phyloP scores from a whole-genome alignment of 1,140 invertebrate genomes.

The Alviniconcha marisindica region DNA sequence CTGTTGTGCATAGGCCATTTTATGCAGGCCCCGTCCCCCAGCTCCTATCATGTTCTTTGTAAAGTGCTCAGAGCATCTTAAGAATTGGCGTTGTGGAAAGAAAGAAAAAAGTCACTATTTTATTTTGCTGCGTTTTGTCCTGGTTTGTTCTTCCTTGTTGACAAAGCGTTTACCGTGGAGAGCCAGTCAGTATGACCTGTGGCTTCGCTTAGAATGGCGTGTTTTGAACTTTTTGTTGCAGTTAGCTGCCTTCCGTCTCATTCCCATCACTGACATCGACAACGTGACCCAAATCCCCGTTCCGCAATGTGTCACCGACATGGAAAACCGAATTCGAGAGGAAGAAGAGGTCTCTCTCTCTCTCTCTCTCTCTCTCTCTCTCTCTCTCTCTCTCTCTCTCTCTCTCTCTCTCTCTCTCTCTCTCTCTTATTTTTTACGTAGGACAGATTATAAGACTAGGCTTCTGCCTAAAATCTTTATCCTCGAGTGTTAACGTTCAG shows the following conservation, averaged over 20 bases:
- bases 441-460: neutral
- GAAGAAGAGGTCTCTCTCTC: neutral
- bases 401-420: neutral
- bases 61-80: no score
- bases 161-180: neutral
- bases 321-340: neutral
- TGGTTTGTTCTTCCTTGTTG: neutral
- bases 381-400: constrained; percentile 8
- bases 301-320: neutral
- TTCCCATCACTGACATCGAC: neutral
- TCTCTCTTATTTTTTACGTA: neutral
- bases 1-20: no score
- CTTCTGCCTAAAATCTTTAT: no score
- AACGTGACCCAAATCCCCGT: neutral
- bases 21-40: no score
- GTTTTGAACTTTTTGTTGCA: neutral
- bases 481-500: no score
- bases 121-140: neutral
- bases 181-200: neutral
- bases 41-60: no score
- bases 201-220: no score
- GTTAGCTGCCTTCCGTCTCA: neutral
- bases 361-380: neutral
- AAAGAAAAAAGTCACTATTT: no score
- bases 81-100: no score